Evolutionary conservation across 2,888 invertebrate species (phyloP).

Genomic region (Xylota sylvarum): DNA sequence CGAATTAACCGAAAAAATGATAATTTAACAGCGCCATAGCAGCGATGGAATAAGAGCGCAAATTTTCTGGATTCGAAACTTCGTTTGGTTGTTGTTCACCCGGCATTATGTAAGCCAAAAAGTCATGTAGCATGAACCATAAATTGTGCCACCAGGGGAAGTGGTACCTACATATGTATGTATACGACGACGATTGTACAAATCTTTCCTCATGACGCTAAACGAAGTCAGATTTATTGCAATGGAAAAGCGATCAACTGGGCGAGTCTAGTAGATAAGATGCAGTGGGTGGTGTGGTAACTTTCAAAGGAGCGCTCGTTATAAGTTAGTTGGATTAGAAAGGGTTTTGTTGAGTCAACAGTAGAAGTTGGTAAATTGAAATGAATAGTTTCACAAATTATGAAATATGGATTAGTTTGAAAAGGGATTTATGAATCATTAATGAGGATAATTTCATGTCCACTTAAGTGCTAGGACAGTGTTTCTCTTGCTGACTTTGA

Average conservation of each 20-base stretch:
- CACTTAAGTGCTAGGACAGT: no score
- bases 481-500: no score
- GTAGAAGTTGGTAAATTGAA: neutral
- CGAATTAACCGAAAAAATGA: constrained; percentile 52
- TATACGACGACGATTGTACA: constrained; percentile 31
- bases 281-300: constrained; percentile 49
- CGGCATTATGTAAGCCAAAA: constrained; percentile 64
- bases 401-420: no score
- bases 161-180: constrained; percentile 29
- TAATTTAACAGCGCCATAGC: constrained; percentile 39
- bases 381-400: neutral
- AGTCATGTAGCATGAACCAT: constrained; percentile 73
- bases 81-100: constrained; percentile 34
- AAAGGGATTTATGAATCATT: no score
- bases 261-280: constrained; percentile 59
- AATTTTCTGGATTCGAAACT: constrained; percentile 51
- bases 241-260: constrained; percentile 64
- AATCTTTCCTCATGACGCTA: constrained; percentile 46
- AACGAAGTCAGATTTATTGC: constrained; percentile 66
- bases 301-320: constrained; percentile 45
- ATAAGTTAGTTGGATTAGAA: constrained; percentile 37
- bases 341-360: constrained; percentile 44
- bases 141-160: constrained; percentile 60
- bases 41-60: constrained; percentile 32
- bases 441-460: no score